Conservation (phyloP, 1,140 invertebrate genomes). For the Pseudoatta argentina region DNA sequence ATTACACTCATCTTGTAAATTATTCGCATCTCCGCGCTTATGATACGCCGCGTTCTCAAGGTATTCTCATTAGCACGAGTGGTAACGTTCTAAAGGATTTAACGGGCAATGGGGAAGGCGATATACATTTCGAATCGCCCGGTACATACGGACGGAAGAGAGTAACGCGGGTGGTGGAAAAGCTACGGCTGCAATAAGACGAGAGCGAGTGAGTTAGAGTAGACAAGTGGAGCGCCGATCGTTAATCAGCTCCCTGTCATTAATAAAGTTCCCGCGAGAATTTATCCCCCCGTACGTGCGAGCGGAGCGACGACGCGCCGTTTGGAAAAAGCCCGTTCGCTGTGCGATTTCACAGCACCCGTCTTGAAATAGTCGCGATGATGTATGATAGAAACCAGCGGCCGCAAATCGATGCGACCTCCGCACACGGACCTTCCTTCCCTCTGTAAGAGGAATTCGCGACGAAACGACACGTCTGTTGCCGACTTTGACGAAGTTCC, state of each 20-base stretch:
- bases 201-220: slow-evolving; percentile 50
- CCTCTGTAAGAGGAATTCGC: neutral
- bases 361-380: slow-evolving; percentile 33
- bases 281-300: slow-evolving; percentile 28
- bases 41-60: slow-evolving; percentile 46
- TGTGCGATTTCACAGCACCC: neutral
- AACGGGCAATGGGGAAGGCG: slow-evolving; percentile 39
- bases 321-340: slow-evolving; percentile 6
- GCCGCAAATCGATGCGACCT: slow-evolving; percentile 33
- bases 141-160: slow-evolving; percentile 10
- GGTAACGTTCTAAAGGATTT: slow-evolving; percentile 58
- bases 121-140: slow-evolving; percentile 60
- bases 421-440: neutral
- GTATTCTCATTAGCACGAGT: slow-evolving; percentile 59
- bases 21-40: slow-evolving; percentile 38
- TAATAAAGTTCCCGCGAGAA: slow-evolving; percentile 61
- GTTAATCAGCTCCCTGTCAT: slow-evolving; percentile 64
- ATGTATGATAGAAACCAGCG: slow-evolving; percentile 36
- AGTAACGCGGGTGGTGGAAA: slow-evolving; percentile 14
- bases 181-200: slow-evolving; percentile 64
- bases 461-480: slow-evolving; percentile 58
- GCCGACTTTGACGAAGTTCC: slow-evolving; percentile 70
- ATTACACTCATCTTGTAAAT: slow-evolving; percentile 46
- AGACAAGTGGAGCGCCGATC: slow-evolving; percentile 58
- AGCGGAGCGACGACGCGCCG: neutral